Percentiles rank a stretch among this genome's conserved stretches.
Evolutionary conservation across 2,888 invertebrate genomes (phyloP).

Genomic region (Noctua pronuba): DNA sequence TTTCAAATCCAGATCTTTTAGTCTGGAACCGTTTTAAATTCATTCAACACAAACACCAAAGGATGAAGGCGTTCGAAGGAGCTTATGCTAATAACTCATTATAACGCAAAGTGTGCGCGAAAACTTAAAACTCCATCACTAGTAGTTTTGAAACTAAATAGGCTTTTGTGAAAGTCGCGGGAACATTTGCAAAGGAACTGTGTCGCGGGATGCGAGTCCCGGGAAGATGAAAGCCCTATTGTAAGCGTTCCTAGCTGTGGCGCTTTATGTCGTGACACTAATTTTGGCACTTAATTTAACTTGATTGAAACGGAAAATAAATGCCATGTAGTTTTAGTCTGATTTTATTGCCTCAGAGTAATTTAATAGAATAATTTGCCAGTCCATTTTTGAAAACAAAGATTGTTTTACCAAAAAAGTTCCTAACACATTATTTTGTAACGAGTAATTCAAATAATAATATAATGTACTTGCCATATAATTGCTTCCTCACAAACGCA

Average conservation of each 20-base stretch:
- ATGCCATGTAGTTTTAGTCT: background rate
- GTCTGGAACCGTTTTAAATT: conserved; percentile 52
- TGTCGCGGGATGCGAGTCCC: conserved; percentile 47
- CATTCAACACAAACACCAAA: conserved; percentile 54
- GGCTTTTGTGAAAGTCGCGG: conserved; percentile 57
- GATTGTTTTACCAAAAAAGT: background rate
- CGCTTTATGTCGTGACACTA: conserved; percentile 17
- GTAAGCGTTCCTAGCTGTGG: conserved; percentile 27
- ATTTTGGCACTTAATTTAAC: conserved; percentile 30
- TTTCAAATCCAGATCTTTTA: conserved; percentile 49
- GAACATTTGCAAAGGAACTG: conserved; percentile 60
- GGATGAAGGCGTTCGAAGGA: conserved; percentile 35
- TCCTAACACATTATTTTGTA: background rate
- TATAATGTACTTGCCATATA: background rate
- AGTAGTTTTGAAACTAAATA: conserved; percentile 57
- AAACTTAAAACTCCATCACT: conserved; percentile 62
- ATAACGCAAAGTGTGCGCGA: conserved; percentile 60
- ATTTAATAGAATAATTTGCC: background rate
- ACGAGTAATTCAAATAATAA: background rate
- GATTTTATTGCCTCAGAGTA: background rate
- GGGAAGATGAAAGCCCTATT: conserved; percentile 53
- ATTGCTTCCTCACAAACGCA: background rate
- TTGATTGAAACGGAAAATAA: conserved; percentile 9
- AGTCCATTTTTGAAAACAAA: background rate
- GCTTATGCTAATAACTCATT: conserved; percentile 65